A percentile compares a stretch with the other conserved stretches of the same genome.
Conservation (phyloP, 2,888 invertebrate species). For the Eulithis prunata region DNA sequence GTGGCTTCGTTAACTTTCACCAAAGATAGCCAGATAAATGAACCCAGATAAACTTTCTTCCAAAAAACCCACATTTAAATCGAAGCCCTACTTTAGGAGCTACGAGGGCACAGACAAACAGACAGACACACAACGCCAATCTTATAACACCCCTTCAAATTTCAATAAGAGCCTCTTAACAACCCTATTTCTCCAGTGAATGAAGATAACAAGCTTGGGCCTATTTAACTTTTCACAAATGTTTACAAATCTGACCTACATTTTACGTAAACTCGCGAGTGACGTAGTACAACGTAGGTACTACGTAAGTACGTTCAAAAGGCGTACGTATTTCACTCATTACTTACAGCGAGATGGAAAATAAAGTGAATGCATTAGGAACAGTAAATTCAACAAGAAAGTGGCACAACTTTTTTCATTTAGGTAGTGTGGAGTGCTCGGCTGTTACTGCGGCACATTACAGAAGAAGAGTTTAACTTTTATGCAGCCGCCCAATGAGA, state of each 20-base stretch:
- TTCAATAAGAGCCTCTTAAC: too few species aligned
- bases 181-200: too few species aligned
- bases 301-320: constrained; percentile 39
- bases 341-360: constrained; percentile 42
- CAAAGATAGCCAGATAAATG: too few species aligned
- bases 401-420: constrained; percentile 50
- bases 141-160: neutral
- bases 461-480: neutral
- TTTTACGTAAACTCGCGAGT: constrained; percentile 44
- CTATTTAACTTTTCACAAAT: constrained; percentile 23
- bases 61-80: too few species aligned
- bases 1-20: too few species aligned
- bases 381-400: constrained; percentile 57
- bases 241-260: constrained; percentile 49
- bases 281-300: constrained; percentile 34
- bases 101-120: too few species aligned
- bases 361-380: constrained; percentile 57
- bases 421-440: constrained; percentile 22
- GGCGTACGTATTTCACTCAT: constrained; percentile 45
- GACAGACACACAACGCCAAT: too few species aligned
- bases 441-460: neutral
- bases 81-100: too few species aligned
- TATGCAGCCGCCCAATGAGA: too few species aligned
- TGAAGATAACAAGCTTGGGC: too few species aligned
- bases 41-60: too few species aligned